Evolutionary conservation across 30 jellyfish, hydroid and myxozoan species (phyloP).

Genomic region (Pelagia noctiluca): DNA sequence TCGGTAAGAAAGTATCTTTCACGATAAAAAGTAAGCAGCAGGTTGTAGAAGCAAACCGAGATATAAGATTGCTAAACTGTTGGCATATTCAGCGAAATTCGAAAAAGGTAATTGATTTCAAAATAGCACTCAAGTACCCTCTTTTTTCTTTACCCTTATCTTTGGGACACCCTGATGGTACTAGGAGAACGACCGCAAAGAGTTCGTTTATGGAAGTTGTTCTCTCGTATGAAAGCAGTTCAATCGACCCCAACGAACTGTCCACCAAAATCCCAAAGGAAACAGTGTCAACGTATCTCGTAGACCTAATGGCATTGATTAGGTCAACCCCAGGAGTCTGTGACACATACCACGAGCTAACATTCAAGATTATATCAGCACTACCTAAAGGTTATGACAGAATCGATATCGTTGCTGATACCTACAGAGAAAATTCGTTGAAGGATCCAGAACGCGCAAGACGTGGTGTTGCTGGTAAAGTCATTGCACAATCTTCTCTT

Average conservation of each 20-base stretch:
- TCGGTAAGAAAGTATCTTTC: neutral
- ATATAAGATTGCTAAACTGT: slow-evolving; percentile 38
- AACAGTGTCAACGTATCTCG: slow-evolving; percentile 38
- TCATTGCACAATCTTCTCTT: slow-evolving; percentile 19
- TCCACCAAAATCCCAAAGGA: slow-evolving; percentile 38
- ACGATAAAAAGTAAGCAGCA: neutral
- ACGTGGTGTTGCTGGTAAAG: slow-evolving; percentile 54
- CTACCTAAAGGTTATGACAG: slow-evolving; percentile 50
- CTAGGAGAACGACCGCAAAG: slow-evolving; percentile 16
- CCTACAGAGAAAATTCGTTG: slow-evolving; percentile 45
- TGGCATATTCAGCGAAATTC: slow-evolving; percentile 52
- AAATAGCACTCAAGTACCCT: slow-evolving; percentile 36
- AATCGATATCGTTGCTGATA: slow-evolving; percentile 66
- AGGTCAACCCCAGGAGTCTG: slow-evolving; percentile 55
- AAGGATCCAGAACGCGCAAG: slow-evolving; percentile 32
- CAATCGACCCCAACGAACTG: slow-evolving; percentile 10
- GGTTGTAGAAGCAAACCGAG: slow-evolving; percentile 12
- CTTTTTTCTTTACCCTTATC: slow-evolving; percentile 37
- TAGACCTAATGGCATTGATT: slow-evolving; percentile 68
- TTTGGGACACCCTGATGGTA: slow-evolving; percentile 25
- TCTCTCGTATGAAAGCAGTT: slow-evolving; percentile 42
- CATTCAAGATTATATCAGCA: slow-evolving; percentile 21
- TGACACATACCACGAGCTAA: slow-evolving; percentile 40
- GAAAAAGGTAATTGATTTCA: slow-evolving; percentile 10
- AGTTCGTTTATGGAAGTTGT: slow-evolving; percentile 46